Conservation (phyloP, 2,113 vertebrate genomes). For the Mormoops blainvillei region DNA sequence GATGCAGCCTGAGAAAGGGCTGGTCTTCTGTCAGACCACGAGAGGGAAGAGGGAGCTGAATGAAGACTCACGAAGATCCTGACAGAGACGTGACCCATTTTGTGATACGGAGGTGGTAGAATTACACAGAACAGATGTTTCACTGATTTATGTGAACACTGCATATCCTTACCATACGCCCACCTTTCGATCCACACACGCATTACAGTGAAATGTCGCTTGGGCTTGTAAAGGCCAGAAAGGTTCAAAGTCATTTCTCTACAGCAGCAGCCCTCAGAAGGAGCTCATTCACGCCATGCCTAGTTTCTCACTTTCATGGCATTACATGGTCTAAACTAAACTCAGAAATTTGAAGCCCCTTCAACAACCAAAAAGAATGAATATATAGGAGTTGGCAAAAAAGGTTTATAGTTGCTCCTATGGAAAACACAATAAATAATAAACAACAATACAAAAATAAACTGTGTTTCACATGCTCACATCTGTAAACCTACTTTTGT, state of each 20-base stretch:
- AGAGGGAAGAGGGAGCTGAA: background rate
- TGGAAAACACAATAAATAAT: background rate
- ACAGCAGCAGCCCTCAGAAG: background rate
- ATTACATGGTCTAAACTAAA: background rate
- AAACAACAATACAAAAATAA: background rate
- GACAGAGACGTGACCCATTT: background rate
- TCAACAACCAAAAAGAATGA: background rate
- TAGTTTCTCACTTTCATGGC: background rate
- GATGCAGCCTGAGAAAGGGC: background rate
- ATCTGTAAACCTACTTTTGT: background rate
- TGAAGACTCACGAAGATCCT: background rate
- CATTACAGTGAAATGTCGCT: background rate
- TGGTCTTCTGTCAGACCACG: background rate
- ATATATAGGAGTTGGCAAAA: background rate
- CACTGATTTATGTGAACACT: background rate
- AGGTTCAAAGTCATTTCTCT: background rate
- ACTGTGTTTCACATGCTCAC: background rate
- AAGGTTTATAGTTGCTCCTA: background rate
- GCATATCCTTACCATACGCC: background rate
- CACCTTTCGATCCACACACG: background rate
- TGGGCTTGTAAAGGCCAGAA: background rate
- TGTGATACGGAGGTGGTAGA: background rate
- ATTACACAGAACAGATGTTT: background rate
- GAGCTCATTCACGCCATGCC: background rate
- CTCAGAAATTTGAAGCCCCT: background rate